A percentile compares a stretch with the other conserved stretches of the same genome.
phyloP scores from a whole-genome alignment of 2,113 vertebrate species.

The Furnarius figulus region DNA sequence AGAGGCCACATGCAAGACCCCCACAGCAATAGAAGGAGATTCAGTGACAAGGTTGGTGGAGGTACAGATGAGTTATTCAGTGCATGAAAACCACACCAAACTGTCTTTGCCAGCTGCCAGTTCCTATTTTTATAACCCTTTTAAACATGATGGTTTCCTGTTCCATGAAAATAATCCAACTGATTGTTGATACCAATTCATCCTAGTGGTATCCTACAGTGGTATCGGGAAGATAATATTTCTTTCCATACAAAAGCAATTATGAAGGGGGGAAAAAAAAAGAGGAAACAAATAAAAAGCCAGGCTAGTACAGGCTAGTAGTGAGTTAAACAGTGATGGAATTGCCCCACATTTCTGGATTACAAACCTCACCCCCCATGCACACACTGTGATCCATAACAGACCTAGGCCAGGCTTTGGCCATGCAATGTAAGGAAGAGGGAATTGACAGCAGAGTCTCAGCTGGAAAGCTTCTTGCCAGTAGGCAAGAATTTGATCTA shows the following conservation, averaged over 20 bases:
- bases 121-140: not conserved
- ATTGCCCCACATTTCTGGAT: not conserved
- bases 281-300: not conserved
- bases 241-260: not conserved
- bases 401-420: not conserved
- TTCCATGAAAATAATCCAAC: not conserved
- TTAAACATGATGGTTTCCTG: not conserved
- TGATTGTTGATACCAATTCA: not conserved
- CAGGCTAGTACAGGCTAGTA: not conserved
- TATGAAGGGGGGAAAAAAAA: fast-evolving
- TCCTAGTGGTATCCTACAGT: not conserved
- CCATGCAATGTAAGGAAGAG: not conserved
- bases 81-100: not conserved
- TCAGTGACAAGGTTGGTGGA: not conserved
- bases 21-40: not conserved
- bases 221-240: not conserved
- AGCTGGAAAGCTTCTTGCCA: not conserved
- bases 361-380: not conserved
- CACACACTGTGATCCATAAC: not conserved
- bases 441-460: not conserved
- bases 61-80: not conserved
- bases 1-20: not conserved
- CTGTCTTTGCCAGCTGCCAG: not conserved
- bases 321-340: not conserved
- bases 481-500: too few species aligned